Conservation (phyloP, 2,888 invertebrate genomes). For the Geophilus truncorum region DNA sequence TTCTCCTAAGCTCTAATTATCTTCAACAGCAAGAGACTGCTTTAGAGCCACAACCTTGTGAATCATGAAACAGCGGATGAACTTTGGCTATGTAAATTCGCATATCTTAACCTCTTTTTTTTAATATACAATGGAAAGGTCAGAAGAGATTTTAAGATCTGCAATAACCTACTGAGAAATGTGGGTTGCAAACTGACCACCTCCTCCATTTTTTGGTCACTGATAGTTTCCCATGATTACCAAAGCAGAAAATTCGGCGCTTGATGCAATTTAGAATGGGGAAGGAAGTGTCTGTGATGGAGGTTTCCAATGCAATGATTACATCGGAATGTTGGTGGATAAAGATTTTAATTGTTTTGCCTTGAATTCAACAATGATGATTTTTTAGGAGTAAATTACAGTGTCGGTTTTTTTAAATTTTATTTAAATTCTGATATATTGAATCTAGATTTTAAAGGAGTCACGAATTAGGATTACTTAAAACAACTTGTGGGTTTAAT, state of each 20-base stretch:
- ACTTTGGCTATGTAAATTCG: background rate
- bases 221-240: background rate
- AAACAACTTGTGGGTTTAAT: no score
- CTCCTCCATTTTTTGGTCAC: background rate
- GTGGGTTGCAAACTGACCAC: background rate
- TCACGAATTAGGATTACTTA: no score
- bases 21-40: background rate
- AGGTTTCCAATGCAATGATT: no score
- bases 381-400: no score
- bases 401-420: no score
- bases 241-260: background rate
- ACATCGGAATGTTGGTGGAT: no score
- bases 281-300: no score
- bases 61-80: background rate
- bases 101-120: constrained; percentile 7
- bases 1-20: background rate
- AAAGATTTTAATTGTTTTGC: no score
- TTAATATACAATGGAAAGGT: constrained; percentile 8
- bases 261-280: no score
- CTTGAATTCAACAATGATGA: no score
- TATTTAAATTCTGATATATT: no score
- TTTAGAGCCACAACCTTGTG: background rate
- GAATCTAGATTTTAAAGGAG: no score
- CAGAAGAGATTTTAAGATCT: background rate
- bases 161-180: constrained; percentile 12